Evolutionary conservation across 2,888 invertebrate genomes (phyloP).

Genomic region (Microctonus hyperodae): DNA sequence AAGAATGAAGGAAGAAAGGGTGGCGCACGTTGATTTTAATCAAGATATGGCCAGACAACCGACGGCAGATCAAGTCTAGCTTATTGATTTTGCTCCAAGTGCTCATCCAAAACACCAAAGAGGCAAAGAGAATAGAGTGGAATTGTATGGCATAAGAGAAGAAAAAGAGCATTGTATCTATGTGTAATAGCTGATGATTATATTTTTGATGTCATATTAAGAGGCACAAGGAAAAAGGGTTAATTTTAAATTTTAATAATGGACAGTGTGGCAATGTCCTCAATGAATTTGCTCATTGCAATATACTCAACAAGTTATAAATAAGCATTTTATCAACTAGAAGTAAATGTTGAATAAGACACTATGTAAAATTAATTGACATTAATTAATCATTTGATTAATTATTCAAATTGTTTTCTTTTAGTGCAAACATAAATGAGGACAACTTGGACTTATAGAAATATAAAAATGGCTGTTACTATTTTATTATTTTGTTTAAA

Average conservation of each 20-base stretch:
- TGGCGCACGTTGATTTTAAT: slow-evolving; percentile 60
- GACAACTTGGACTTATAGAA: background rate
- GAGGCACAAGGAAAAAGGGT: background rate
- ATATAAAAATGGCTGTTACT: background rate
- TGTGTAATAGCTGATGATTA: slow-evolving; percentile 8
- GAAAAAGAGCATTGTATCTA: slow-evolving; percentile 17
- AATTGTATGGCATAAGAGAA: slow-evolving; percentile 26
- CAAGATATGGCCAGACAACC: slow-evolving; percentile 62
- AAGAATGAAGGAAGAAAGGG: slow-evolving; percentile 30
- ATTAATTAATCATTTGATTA: too few species aligned
- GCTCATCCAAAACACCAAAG: slow-evolving; percentile 41
- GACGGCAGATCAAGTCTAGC: slow-evolving; percentile 57
- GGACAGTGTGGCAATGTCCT: background rate
- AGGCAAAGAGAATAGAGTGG: slow-evolving; percentile 27
- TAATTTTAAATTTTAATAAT: background rate
- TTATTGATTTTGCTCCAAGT: slow-evolving; percentile 61
- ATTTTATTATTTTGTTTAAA: background rate
- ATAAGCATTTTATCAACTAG: background rate
- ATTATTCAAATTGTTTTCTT: too few species aligned
- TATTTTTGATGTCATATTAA: slow-evolving; percentile 18
- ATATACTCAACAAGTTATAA: slow-evolving; percentile 2
- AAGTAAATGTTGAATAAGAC: too few species aligned
- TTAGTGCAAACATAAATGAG: background rate
- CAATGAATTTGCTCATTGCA: slow-evolving; percentile 4
- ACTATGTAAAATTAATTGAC: too few species aligned